Evolutionary conservation across 2,888 invertebrate species (phyloP), one percentile per base, ranked within the genome.

Genomic region (Sarcophaga rosellei): DNA sequence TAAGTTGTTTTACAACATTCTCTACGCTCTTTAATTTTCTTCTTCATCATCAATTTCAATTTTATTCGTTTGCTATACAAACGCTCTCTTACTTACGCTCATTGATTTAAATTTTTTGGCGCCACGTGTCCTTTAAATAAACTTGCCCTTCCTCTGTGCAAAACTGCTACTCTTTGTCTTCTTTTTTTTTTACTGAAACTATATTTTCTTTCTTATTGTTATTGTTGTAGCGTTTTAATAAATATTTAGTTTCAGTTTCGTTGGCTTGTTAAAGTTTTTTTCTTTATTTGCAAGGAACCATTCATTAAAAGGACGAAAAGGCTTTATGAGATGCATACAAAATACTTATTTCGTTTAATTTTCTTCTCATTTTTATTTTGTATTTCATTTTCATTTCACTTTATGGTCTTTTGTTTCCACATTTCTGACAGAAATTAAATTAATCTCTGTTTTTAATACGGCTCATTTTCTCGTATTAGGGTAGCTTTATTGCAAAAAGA

Each of bases 101-200:
- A 68, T 17, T 23, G 21, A 35, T 59, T 59, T 15, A 6, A 63
- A 15, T 74, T 35, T 59, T 61, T 80, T 79, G 84, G 84, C 84
- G 84, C 84, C 84, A 84, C 84, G 82, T 83, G 86, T 73, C 83
- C 63, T 68, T 76, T 15, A 57, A 69, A 75, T 61, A 81, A 81
- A 85, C 65, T 62, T 80, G 65, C 44, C 66, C 12, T 11, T 76
- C 25, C 57, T 76, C 44, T 57, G 47, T 2, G 15, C n/a, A 74
- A 6, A 69, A 53, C 35, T 70, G 66, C 35, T 61, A 35, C 5
- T 3, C n/a, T 61, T 66, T 61, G 25, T 62, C 17, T 68, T 68
- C 45, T 84, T 21, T 59, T 76, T 70, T 69, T 66, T 47, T 72
- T 66, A 25, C 12, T 68, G 73, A 57, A 59, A 75, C 53, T 62